A percentile compares a stretch with the other conserved stretches of the same genome.
Evolutionary conservation across 2,113 vertebrate genomes (phyloP).

Genomic region (Zosterops lateralis): DNA sequence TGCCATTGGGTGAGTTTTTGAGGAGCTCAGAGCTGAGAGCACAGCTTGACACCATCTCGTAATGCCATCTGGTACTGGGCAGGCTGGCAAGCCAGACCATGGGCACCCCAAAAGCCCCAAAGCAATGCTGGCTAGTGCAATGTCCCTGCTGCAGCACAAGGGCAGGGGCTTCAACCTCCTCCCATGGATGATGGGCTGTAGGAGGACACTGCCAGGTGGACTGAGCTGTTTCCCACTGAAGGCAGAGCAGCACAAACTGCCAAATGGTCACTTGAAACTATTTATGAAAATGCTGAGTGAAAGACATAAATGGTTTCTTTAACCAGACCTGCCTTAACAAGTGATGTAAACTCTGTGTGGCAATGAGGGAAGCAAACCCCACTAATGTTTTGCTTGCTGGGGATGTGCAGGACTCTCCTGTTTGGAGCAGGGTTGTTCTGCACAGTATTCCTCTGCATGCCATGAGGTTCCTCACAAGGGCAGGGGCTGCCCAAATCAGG

Average conservation of each 20-base stretch:
- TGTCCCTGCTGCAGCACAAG: accelerated
- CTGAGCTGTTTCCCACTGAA: background rate
- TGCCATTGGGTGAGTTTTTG: background rate
- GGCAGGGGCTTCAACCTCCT: background rate
- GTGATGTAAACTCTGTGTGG: accelerated
- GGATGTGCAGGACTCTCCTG: background rate
- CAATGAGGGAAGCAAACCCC: background rate
- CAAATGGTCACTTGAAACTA: background rate
- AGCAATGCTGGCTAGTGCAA: accelerated
- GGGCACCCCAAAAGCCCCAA: background rate
- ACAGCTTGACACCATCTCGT: background rate
- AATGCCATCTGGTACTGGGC: background rate
- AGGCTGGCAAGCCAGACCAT: background rate
- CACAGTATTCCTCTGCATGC: background rate
- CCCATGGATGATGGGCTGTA: background rate
- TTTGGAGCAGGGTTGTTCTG: background rate
- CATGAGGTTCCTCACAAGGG: background rate
- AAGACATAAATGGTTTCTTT: background rate
- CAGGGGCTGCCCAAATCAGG: accelerated
- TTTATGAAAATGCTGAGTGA: background rate
- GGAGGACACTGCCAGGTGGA: background rate
- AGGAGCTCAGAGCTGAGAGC: background rate
- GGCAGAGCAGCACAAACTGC: background rate
- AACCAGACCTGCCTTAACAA: background rate
- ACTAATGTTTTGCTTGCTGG: background rate